Base-by-base conservation (phyloP, 2,888 invertebrate species). In the Eupsilia transversa region DNA sequence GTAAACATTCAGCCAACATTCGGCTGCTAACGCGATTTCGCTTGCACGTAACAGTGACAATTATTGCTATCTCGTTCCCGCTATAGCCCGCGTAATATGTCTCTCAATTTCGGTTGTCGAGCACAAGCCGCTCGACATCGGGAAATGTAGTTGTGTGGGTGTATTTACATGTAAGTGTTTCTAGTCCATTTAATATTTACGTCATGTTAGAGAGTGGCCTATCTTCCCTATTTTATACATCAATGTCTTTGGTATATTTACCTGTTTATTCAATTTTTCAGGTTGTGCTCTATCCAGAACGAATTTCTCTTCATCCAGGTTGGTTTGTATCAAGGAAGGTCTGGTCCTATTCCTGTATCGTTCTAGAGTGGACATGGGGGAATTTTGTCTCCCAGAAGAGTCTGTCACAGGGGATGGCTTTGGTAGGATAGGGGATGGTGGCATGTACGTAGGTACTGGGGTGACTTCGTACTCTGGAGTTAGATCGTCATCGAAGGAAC, bases 261-360 rank as follows among this genome's bases (percentile, higher is more conserved):
- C 96, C 94, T 96, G 96, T 84, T 96, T 96, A 88, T 96, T 96
- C 83, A 96, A 93, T 83, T 93, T 95, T 87, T 97, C 97, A 43
- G 97, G 97, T 86, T 97, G 97, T 77, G 97, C 97, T 82, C 97
- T 95, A 95, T 98, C 97, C 95, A 98, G 96, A 93, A 97, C 97
- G 90, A 97, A 97, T 96, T 98, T 97, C 96, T 97, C 97, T 94
- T 98, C 97, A 92, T 95, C 95, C 68, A 93, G 72, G 66, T 87
- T 93, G 0, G 93, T 93, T 78, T 94, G 93, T 71, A 96, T 95
- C 88, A 94, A 91, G 38, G 89, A 91, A 0, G 96, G 94, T 80
- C 96, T 92, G 80, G 91, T 95, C 71, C 94, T 93, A 46, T 92
- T 96, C 76, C 96, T 91, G 84, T 96, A 96, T 27, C 96, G 89